Evolutionary conservation across 2,113 vertebrate species (phyloP).

Genomic region (Phrynosoma blainvillii): DNA sequence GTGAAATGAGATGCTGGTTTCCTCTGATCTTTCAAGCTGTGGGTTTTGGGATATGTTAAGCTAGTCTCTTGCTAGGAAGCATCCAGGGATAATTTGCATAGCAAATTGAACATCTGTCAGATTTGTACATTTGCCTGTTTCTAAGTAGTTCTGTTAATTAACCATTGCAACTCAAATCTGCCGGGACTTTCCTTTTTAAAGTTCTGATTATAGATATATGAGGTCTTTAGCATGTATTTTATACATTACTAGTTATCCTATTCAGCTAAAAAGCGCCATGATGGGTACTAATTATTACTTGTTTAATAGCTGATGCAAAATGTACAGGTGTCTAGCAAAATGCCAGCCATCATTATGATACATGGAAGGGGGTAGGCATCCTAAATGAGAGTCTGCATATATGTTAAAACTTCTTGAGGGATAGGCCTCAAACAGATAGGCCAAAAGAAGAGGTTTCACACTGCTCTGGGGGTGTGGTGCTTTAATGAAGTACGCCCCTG

Average conservation of each 20-base stretch:
- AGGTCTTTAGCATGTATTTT: conserved; percentile 4
- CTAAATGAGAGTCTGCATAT: too few species aligned
- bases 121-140: not conserved
- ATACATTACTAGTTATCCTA: conserved; percentile 6
- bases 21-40: not conserved
- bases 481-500: too few species aligned
- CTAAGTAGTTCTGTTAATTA: conserved; percentile 10
- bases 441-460: too few species aligned
- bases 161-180: not conserved
- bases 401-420: not conserved
- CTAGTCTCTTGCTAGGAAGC: not conserved
- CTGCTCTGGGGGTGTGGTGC: too few species aligned
- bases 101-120: fast-evolving
- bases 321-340: conserved; percentile 24
- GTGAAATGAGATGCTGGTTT: not conserved
- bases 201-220: not conserved
- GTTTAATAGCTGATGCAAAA: conserved; percentile 42
- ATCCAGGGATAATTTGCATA: conserved; percentile 9
- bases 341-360: not conserved
- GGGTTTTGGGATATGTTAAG: not conserved
- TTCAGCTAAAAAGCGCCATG: not conserved
- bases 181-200: not conserved
- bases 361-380: not conserved
- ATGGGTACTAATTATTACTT: conserved; percentile 36
- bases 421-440: too few species aligned